Evolutionary conservation across 2,797 vertebrate genomes (phyloP).

Genomic region (Coilia nasus): DNA sequence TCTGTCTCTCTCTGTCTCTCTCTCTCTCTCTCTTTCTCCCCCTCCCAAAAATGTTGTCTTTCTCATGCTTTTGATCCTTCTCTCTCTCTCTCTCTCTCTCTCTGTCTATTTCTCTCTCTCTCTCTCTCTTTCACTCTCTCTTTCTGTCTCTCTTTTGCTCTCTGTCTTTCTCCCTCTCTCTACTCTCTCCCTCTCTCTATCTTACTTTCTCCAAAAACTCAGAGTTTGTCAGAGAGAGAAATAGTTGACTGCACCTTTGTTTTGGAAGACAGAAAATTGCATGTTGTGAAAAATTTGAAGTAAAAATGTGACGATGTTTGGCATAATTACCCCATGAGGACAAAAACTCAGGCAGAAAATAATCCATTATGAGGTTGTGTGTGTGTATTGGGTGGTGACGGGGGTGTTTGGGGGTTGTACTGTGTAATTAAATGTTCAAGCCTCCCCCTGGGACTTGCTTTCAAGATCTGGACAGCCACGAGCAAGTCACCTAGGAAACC

Average conservation of each 20-base stretch:
- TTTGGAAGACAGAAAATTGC: background rate
- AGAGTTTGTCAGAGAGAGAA: background rate
- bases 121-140: no score
- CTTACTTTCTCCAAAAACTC: background rate
- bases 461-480: background rate
- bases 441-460: background rate
- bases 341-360: background rate
- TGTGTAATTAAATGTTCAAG: slow-evolving; percentile 23
- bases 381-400: background rate
- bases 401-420: background rate
- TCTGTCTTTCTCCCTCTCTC: no score
- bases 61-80: background rate
- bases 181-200: no score
- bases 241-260: background rate
- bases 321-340: slow-evolving; percentile 7
- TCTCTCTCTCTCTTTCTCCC: background rate
- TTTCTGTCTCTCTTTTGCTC: no score
- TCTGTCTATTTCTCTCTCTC: no score
- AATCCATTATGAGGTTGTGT: background rate
- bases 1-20: background rate
- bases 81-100: background rate
- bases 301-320: slow-evolving; percentile 13
- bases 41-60: no score
- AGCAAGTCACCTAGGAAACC: slow-evolving; percentile 21
- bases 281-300: slow-evolving; percentile 17